phyloP scores from a whole-genome alignment of 2,113 vertebrate genomes.

The Perca fluviatilis region DNA sequence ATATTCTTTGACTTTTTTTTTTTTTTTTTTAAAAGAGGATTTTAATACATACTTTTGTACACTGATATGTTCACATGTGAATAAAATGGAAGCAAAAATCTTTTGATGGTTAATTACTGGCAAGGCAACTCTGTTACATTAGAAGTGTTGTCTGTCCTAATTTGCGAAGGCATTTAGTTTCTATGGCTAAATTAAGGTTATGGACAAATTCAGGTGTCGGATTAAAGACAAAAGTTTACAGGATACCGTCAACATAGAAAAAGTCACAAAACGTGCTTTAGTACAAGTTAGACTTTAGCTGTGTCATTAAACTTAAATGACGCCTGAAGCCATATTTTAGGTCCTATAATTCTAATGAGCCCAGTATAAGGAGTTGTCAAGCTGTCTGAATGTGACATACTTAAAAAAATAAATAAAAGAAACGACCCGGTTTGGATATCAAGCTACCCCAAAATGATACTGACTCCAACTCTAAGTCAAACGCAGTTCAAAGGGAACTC shows the following conservation, averaged over 20 bases:
- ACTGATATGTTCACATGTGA: conserved; percentile 56
- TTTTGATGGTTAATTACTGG: not conserved
- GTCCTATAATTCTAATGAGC: conserved; percentile 10
- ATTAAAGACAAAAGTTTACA: not conserved
- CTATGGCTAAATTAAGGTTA: not conserved
- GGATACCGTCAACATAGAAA: too few species aligned
- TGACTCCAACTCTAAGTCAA: not conserved
- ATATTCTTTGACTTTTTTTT: conserved; percentile 34
- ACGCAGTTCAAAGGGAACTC: not conserved
- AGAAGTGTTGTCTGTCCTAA: not conserved
- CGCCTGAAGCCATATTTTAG: not conserved
- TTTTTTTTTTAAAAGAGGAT: conserved; percentile 50
- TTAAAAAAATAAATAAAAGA: not conserved
- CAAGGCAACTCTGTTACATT: not conserved
- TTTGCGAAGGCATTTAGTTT: not conserved
- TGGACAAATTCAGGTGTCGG: not conserved
- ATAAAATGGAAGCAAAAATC: conserved; percentile 66
- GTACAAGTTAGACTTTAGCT: not conserved
- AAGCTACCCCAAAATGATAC: not conserved
- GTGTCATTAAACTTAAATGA: too few species aligned
- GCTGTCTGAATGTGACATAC: not conserved
- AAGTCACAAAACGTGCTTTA: not conserved
- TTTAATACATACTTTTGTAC: conserved; percentile 71
- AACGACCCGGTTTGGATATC: not conserved
- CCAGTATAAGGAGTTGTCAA: not conserved